phyloP scores from a whole-genome alignment of 2,888 invertebrate species.

The Vandiemenella viatica region DNA sequence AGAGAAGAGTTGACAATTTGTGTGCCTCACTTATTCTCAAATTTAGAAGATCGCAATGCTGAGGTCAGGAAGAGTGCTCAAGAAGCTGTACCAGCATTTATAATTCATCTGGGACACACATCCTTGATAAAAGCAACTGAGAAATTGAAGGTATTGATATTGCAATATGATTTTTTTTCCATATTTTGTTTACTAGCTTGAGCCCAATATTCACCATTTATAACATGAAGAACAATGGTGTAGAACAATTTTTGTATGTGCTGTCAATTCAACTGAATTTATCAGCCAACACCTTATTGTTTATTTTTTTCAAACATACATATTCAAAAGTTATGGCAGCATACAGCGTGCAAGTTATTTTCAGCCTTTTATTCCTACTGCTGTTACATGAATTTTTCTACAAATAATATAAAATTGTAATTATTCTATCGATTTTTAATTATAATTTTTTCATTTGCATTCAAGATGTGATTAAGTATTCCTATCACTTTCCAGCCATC shows the following conservation, averaged over 20 bases:
- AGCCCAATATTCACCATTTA: no score
- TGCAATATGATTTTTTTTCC: background rate
- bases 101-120: conserved; percentile 83
- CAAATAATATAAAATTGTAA: no score
- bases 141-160: conserved; percentile 52
- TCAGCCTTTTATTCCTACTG: no score
- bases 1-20: conserved; percentile 69
- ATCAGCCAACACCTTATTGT: no score
- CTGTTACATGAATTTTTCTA: no score
- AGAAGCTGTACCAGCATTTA: conserved; percentile 79
- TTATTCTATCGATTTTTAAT: no score
- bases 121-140: conserved; percentile 58
- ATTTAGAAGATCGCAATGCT: conserved; percentile 78
- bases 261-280: no score
- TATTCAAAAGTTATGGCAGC: no score
- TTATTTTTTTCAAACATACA: no score
- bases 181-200: conserved; percentile 6
- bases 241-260: no score
- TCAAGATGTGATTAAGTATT: background rate
- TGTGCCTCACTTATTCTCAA: conserved; percentile 60
- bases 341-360: no score
- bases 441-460: background rate
- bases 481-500: background rate
- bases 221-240: no score
- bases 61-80: conserved; percentile 83